Percentiles rank a stretch among this genome's conserved stretches.
Conservation (phyloP, 2,797 vertebrate genomes). For the Falco rusticolus region DNA sequence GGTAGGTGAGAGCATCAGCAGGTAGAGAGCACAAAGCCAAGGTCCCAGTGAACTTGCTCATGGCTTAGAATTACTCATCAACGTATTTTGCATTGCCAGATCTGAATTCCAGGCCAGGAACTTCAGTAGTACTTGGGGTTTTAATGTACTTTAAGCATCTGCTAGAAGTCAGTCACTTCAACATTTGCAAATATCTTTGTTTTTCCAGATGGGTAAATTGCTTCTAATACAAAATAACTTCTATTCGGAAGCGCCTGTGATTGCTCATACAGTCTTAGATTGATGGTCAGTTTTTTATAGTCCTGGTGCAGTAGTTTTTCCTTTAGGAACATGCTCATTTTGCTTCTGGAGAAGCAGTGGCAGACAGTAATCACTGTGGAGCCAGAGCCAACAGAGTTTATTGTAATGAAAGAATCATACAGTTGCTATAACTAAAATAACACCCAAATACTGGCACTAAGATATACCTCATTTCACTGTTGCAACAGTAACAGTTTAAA, state of each 20-base stretch:
- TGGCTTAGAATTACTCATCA: background rate
- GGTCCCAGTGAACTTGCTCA: background rate
- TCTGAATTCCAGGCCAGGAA: background rate
- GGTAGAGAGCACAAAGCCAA: background rate
- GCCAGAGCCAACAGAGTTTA: background rate
- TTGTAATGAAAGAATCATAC: background rate
- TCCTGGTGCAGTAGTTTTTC: background rate
- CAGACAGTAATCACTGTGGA: background rate
- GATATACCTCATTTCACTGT: background rate
- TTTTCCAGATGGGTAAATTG: conserved; percentile 57
- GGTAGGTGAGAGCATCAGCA: background rate
- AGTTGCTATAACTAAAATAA: background rate
- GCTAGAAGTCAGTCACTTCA: conserved; percentile 7
- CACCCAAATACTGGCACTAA: background rate
- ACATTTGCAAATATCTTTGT: conserved; percentile 37
- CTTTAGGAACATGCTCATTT: conserved; percentile 2
- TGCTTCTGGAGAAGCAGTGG: conserved; percentile 1
- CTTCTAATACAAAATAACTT: conserved; percentile 48
- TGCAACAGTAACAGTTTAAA: background rate
- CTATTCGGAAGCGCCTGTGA: background rate
- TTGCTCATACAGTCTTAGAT: conserved; percentile 10
- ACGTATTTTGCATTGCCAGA: background rate
- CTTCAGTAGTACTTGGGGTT: background rate
- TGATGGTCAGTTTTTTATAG: conserved; percentile 38
- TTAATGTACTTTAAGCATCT: conserved; percentile 25